phyloP scores from a whole-genome alignment of 2,888 invertebrate species.

The Chalcosyrphus nemorum region DNA sequence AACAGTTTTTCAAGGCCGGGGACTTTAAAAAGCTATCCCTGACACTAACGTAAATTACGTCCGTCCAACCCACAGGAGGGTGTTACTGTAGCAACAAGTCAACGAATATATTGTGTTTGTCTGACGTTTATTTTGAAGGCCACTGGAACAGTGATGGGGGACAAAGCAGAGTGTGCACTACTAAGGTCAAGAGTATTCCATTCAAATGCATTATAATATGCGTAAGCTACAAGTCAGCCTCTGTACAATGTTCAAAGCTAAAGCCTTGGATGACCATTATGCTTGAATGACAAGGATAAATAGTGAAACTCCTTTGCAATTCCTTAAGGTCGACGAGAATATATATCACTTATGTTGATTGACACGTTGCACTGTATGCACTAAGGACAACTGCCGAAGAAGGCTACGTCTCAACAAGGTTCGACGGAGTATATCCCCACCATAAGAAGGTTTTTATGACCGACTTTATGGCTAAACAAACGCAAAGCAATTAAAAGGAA shows the following conservation, averaged over 20 bases:
- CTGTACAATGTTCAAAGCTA: too few species aligned
- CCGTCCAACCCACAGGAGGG: too few species aligned
- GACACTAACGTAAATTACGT: too few species aligned
- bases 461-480: background rate
- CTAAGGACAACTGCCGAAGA: background rate
- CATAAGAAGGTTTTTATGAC: background rate
- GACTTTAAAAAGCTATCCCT: too few species aligned
- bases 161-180: too few species aligned
- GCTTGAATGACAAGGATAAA: background rate
- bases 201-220: background rate
- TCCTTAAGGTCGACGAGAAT: background rate
- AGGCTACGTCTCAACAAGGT: background rate
- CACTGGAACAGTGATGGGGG: too few species aligned
- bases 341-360: background rate
- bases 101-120: too few species aligned
- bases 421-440: background rate
- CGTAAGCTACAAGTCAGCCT: background rate
- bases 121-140: too few species aligned
- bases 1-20: too few species aligned
- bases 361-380: background rate
- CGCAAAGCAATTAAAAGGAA: background rate
- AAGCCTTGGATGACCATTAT: background rate
- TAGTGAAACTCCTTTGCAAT: background rate
- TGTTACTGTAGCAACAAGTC: too few species aligned
- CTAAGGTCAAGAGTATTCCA: too few species aligned